phyloP scores from a whole-genome alignment of 2,797 vertebrate genomes.

The Amniataba percoides region DNA sequence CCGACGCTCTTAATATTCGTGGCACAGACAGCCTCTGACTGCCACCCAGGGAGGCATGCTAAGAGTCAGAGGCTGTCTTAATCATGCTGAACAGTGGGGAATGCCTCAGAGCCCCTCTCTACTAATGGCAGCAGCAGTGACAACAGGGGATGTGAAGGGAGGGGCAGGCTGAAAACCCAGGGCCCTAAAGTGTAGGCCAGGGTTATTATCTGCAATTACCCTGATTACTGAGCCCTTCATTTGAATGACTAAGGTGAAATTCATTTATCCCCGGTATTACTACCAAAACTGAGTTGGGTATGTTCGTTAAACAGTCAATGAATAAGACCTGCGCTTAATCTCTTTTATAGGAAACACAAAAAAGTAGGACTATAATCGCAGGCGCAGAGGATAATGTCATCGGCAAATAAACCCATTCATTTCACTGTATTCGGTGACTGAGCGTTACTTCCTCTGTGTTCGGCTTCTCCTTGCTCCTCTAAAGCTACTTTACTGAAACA shows the following conservation, averaged over 20 bases:
- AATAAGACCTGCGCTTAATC: slow-evolving; percentile 29
- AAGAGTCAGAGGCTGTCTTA: slow-evolving; percentile 71
- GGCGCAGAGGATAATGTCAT: slow-evolving; percentile 16
- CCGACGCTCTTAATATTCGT: slow-evolving; percentile 45
- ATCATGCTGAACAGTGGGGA: slow-evolving; percentile 78
- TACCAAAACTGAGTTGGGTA: slow-evolving; percentile 46
- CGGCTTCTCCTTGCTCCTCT: slow-evolving; percentile 12
- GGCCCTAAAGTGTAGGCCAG: slow-evolving; percentile 66
- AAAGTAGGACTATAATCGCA: neutral
- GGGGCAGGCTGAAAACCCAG: slow-evolving; percentile 56
- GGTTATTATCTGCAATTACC: slow-evolving; percentile 84
- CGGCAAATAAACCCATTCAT: slow-evolving; percentile 1
- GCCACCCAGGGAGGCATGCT: slow-evolving; percentile 58
- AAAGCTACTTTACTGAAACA: slow-evolving; percentile 53
- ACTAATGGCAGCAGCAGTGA: slow-evolving; percentile 61
- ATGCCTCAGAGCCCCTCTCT: slow-evolving; percentile 59
- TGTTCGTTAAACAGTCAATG: slow-evolving; percentile 52
- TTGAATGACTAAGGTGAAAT: slow-evolving; percentile 78
- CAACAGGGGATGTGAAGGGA: slow-evolving; percentile 51
- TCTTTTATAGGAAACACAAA: slow-evolving; percentile 14
- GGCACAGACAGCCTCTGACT: slow-evolving; percentile 28
- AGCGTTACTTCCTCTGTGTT: slow-evolving; percentile 5
- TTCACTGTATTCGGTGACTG: slow-evolving; percentile 28
- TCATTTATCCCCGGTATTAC: slow-evolving; percentile 61
- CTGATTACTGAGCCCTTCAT: slow-evolving; percentile 84